Evolutionary conservation across 1,140 invertebrate genomes (phyloP).

Genomic region (Callitettix versicolor): DNA sequence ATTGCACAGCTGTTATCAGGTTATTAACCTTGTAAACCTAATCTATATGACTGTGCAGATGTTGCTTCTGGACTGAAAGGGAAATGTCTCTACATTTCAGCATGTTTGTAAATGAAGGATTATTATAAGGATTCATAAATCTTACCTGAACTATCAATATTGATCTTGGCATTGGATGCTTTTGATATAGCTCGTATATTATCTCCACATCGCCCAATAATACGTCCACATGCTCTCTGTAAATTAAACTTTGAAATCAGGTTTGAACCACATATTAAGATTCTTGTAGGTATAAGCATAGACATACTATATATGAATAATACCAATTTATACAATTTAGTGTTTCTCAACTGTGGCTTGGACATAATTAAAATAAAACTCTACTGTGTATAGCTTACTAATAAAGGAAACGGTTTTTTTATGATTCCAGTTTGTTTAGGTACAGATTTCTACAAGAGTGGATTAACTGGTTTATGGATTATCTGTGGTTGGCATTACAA

Average conservation of each 20-base stretch:
- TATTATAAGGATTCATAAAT: slow-evolving; percentile 5
- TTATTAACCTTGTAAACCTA: too few relatives aligned
- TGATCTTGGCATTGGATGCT: slow-evolving; percentile 50
- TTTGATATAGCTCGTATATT: slow-evolving; percentile 55
- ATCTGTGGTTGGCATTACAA: too few relatives aligned
- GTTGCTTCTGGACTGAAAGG: too few relatives aligned
- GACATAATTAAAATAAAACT: background rate
- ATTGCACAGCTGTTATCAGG: too few relatives aligned
- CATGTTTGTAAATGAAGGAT: too few relatives aligned
- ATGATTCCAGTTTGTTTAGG: too few relatives aligned
- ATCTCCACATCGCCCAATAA: slow-evolving; percentile 60
- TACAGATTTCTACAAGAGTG: too few relatives aligned
- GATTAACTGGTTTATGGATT: too few relatives aligned
- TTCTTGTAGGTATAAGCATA: background rate
- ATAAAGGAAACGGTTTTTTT: background rate
- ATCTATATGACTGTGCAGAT: too few relatives aligned
- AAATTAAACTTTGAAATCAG: too few relatives aligned
- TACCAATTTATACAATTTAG: background rate
- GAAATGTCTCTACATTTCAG: too few relatives aligned
- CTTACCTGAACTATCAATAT: slow-evolving; percentile 33
- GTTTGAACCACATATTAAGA: background rate
- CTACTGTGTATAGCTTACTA: background rate
- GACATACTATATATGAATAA: background rate
- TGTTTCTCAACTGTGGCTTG: background rate
- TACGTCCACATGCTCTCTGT: slow-evolving; percentile 45